Base-by-base conservation (phyloP, 2,797 vertebrate species). In the Leucoraja ocellata region DNA sequence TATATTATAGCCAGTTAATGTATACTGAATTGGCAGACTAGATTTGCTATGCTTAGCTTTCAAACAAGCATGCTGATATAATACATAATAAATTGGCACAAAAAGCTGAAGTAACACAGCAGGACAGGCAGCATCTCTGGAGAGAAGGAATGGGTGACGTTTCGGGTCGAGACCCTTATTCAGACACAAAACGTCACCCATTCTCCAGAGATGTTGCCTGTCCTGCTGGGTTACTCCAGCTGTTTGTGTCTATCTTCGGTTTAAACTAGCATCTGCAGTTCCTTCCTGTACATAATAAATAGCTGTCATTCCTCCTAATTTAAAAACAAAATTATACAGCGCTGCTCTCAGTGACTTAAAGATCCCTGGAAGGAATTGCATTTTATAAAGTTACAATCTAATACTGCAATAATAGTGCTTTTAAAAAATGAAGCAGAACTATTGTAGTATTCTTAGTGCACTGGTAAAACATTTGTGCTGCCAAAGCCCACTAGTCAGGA, bases 401-500 rank as follows among this genome's bases (percentile, higher is more conserved):
- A 54, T 76, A 54, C 36, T 11, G 23, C 23, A 92, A 28, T n/a
- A 28, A 28, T 25, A 76, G 73, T 11, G 21, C 39, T 92, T 92
- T 92, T 76, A 28, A 92, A 91, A 76, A 76, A 28, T 74, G 71
- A 39, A 76, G 21, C 10, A 28, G 76, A 92, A 92, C 23, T 21
- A 14, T 91, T 74, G 68, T 91, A 54, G 36, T 95, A 93, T 95
- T 93, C 81, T 94, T 65, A 84, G 93, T 93, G 94, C 94, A 93
- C 93, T 28, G 54, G 71, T 92, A 92, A 74, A 92, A 92, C 58
- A 8, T 63, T 94, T 93, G n/a, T 90, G 73, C 94, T 95, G 94
- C 94, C 93, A 94, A 94, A 96, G 93, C 94, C 94, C 5, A 3
- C 23, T 95, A 94, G 95, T 93, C 0, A 13, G 94, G 94, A 95